Conservation (phyloP, 1,140 invertebrate species). For the Arctopsyche grandis region DNA sequence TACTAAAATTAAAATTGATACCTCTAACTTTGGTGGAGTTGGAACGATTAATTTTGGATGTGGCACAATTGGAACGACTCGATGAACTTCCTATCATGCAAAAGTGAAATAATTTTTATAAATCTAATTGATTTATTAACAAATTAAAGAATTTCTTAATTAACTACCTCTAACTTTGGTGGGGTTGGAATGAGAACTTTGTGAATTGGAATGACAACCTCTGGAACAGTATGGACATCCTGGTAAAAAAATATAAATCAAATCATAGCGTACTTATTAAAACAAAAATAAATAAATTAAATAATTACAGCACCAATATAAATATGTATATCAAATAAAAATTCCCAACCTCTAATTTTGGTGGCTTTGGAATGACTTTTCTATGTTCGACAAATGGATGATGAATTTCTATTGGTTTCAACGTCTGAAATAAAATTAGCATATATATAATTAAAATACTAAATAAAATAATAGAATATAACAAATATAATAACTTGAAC, state of each 20-base stretch:
- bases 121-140: too few species aligned
- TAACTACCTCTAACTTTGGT: not conserved
- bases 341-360: constrained; percentile 26
- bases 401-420: too few species aligned
- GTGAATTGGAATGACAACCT: constrained; percentile 1
- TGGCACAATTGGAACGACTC: not conserved
- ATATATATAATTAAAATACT: too few species aligned
- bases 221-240: not conserved
- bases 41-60: not conserved
- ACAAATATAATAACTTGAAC: too few species aligned
- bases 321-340: too few species aligned
- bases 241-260: not conserved
- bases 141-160: not conserved
- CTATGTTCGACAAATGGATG: too few species aligned
- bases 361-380: not conserved
- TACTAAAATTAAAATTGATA: not conserved
- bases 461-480: too few species aligned
- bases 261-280: too few species aligned
- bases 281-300: too few species aligned
- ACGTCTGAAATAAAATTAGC: too few species aligned
- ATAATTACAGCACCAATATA: too few species aligned
- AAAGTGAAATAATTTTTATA: not conserved
- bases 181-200: not conserved
- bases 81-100: not conserved
- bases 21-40: not conserved